Conservation (phyloP, 1,140 invertebrate genomes). For the Cydia splendana region DNA sequence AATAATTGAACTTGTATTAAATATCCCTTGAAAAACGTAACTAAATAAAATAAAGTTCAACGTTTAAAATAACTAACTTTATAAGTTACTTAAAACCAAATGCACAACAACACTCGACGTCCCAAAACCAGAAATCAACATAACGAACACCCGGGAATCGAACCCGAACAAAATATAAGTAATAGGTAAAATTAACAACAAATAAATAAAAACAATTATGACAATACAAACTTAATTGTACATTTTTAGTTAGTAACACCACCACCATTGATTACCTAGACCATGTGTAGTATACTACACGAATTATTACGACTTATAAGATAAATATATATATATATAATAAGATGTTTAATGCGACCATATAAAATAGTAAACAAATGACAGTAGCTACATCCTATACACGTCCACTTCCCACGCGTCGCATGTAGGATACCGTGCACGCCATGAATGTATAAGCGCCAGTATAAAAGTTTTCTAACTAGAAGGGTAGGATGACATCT, state of each 20-base stretch:
- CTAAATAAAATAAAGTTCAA: constrained; percentile 25
- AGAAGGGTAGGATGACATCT: too few species aligned
- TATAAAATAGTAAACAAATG: background rate
- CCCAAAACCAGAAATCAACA: background rate
- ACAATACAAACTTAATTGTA: constrained; percentile 18
- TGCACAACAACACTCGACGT: constrained; percentile 17
- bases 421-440: background rate
- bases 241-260: constrained; percentile 24
- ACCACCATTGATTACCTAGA: constrained; percentile 23
- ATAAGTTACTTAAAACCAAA: background rate
- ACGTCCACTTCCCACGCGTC: background rate
- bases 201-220: constrained; percentile 10
- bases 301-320: background rate
- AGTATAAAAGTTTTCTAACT: background rate
- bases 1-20: background rate
- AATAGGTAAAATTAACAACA: constrained; percentile 3
- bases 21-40: constrained; percentile 11
- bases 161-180: background rate
- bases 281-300: background rate
- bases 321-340: background rate
- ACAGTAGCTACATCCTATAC: background rate
- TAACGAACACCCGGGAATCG: background rate
- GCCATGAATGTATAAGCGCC: background rate
- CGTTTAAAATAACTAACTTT: constrained; percentile 28
- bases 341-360: background rate